Conservation (phyloP, 2,797 vertebrate species). For the Platyrinchus mystaceus region DNA sequence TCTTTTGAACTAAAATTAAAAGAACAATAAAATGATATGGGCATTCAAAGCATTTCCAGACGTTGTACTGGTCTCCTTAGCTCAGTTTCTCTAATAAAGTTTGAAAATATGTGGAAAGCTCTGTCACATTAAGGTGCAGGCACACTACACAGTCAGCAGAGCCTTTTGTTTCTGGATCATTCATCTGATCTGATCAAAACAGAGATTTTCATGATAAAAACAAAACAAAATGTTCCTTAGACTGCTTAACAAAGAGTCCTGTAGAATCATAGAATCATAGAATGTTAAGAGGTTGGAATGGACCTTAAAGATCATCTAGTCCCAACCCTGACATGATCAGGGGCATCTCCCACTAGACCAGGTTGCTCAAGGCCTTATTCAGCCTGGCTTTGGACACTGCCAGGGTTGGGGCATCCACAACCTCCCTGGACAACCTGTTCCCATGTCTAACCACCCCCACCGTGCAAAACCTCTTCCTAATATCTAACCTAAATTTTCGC, state of each 20-base stretch:
- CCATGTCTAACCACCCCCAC: not conserved
- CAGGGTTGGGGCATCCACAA: not conserved
- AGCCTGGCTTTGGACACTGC: not conserved
- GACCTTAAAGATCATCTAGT: not conserved
- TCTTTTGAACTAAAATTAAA: not conserved
- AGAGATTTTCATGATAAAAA: not conserved
- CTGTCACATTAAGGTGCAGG: not conserved
- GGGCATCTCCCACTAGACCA: not conserved
- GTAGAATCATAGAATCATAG: not conserved
- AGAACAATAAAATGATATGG: not conserved
- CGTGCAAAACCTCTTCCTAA: not conserved
- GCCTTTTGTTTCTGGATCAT: not conserved
- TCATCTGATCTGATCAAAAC: not conserved
- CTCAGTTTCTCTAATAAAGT: not conserved
- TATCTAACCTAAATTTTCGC: not conserved
- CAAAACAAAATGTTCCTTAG: not conserved
- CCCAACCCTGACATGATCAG: not conserved
- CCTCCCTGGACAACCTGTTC: not conserved
- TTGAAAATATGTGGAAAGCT: not conserved
- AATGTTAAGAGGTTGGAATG: not conserved
- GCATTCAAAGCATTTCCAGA: not conserved
- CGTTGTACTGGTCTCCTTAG: not conserved
- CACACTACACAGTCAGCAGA: not conserved
- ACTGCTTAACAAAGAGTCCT: not conserved
- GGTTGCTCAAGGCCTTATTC: not conserved